Percentiles rank a stretch among this genome's conserved stretches.
phyloP scores from a whole-genome alignment of 2,888 invertebrate species.

The Trachelus iudaicus region DNA sequence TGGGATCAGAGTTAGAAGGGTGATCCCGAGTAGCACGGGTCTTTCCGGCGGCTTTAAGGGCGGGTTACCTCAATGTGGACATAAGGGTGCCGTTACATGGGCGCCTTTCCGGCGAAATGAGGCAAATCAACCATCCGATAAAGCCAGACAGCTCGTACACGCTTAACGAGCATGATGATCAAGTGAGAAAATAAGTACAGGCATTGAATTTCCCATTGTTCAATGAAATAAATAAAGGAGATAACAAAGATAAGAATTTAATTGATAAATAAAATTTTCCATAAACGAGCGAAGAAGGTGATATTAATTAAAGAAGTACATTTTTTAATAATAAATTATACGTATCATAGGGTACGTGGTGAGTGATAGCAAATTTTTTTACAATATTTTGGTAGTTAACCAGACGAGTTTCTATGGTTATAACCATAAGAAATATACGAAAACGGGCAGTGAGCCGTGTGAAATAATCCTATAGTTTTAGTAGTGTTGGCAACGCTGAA shows the following conservation, averaged over 20 bases:
- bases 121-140: neutral
- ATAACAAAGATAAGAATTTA: neutral
- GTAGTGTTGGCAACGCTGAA: neutral
- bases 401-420: neutral
- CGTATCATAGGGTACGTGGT: neutral
- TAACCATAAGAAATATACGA: neutral
- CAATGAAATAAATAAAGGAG: neutral
- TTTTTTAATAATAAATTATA: neutral
- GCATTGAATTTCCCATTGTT: neutral
- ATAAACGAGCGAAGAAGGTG: neutral
- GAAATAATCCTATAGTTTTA: neutral
- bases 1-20: neutral
- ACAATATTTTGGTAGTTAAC: neutral
- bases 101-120: slow-evolving; percentile 1
- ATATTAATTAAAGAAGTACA: neutral
- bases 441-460: neutral
- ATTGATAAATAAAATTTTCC: neutral
- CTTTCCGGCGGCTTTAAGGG: neutral
- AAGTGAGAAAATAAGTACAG: neutral
- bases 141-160: neutral
- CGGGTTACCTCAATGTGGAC: slow-evolving; percentile 7
- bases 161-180: neutral
- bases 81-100: slow-evolving; percentile 2
- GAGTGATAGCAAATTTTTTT: neutral
- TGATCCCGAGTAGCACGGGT: neutral